Evolutionary conservation across 2,888 invertebrate genomes (phyloP).

Genomic region (Thymelicus acteon): DNA sequence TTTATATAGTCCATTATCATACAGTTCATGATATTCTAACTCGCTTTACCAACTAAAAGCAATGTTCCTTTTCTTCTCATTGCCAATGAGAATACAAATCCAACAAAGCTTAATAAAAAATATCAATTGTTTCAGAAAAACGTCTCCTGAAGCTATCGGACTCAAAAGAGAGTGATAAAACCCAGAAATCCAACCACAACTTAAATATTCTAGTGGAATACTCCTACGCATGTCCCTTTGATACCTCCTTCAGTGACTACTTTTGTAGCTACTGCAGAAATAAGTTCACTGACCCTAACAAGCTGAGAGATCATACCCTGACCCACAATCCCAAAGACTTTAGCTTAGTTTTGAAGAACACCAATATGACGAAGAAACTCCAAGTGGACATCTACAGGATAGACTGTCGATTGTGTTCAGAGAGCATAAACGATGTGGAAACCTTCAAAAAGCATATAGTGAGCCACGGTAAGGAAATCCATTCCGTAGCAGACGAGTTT

Average conservation of each 20-base stretch:
- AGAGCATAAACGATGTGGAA: slow-evolving; percentile 57
- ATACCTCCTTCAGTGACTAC: slow-evolving; percentile 67
- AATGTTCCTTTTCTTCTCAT: too few species aligned
- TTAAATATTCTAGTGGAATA: slow-evolving; percentile 62
- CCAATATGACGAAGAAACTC: slow-evolving; percentile 56
- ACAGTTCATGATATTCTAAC: too few species aligned
- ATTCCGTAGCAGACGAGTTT: slow-evolving; percentile 57
- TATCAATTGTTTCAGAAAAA: neutral
- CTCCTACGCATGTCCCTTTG: slow-evolving; percentile 71
- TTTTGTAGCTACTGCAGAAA: slow-evolving; percentile 63
- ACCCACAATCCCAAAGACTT: slow-evolving; percentile 63
- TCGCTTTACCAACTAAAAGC: too few species aligned
- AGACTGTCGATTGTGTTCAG: slow-evolving; percentile 68
- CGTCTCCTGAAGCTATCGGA: slow-evolving; percentile 23
- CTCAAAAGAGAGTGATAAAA: slow-evolving; percentile 25
- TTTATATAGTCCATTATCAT: too few species aligned
- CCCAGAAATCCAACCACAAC: slow-evolving; percentile 48
- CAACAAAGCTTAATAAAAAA: neutral
- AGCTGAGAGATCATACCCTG: slow-evolving; percentile 63
- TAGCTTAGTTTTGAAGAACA: slow-evolving; percentile 51
- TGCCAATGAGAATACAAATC: too few species aligned
- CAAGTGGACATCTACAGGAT: slow-evolving; percentile 65
- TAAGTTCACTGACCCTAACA: slow-evolving; percentile 63
- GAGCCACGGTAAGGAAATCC: slow-evolving; percentile 53
- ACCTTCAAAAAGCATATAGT: slow-evolving; percentile 60